Conservation (phyloP, 2,797 vertebrate genomes). For the Coccyzus lansbergi region DNA sequence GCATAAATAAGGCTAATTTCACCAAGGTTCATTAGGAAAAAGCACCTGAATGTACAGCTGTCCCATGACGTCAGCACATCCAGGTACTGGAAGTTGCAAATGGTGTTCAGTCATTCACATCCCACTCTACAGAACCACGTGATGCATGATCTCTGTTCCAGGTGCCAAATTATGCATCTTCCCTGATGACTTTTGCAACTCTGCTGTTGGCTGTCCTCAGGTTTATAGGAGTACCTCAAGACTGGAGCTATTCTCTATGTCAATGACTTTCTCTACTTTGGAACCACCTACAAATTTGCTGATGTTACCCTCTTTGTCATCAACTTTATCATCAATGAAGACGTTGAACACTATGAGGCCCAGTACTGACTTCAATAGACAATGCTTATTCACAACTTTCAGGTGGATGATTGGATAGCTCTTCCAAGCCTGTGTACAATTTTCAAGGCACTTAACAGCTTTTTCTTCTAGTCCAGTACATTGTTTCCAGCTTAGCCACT, state of each 20-base stretch:
- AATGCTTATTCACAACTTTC: background rate
- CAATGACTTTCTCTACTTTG: background rate
- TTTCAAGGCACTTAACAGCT: background rate
- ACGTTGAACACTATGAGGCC: background rate
- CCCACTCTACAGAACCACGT: accelerated
- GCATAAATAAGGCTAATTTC: background rate
- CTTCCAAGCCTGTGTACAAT: background rate
- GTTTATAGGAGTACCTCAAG: background rate
- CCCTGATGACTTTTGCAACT: accelerated
- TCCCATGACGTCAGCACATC: background rate
- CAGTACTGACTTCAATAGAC: background rate
- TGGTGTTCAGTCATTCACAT: background rate
- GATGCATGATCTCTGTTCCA: background rate
- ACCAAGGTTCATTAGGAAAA: background rate
- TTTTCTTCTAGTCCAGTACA: background rate
- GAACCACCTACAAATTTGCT: background rate
- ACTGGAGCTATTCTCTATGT: background rate
- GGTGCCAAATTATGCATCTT: background rate
- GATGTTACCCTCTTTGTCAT: background rate
- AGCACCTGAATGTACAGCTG: background rate
- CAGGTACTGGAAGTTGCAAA: background rate
- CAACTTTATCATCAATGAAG: background rate
- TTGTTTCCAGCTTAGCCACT: background rate
- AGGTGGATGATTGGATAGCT: background rate
- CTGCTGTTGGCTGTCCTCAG: background rate